Conservation (phyloP, 2,797 vertebrate genomes). For the Dermochelys coriacea region DNA sequence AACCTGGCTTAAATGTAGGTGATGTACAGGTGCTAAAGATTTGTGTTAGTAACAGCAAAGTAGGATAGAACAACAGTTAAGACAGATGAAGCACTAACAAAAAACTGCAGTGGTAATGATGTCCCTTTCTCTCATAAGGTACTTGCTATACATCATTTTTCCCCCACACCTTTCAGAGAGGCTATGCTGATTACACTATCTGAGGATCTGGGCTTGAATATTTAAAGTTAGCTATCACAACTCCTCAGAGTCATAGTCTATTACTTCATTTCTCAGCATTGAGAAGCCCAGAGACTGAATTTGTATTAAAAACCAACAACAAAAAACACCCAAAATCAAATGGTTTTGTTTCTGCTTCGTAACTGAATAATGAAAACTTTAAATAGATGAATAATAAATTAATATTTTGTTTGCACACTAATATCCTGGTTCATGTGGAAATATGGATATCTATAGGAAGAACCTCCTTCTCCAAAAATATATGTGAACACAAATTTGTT, state of each 20-base stretch:
- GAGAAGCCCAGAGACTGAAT: not conserved
- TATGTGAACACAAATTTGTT: not conserved
- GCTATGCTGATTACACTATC: conserved; percentile 18
- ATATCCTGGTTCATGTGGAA: not conserved
- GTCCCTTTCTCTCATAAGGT: conserved; percentile 44
- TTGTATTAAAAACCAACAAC: not conserved
- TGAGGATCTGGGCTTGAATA: conserved; percentile 17
- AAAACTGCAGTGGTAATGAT: conserved; percentile 2
- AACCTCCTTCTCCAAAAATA: not conserved
- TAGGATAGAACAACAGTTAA: conserved; percentile 37
- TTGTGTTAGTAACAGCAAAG: conserved; percentile 48
- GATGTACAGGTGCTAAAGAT: not conserved
- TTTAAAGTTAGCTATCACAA: conserved; percentile 24
- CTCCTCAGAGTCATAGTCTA: conserved; percentile 18
- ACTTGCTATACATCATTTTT: conserved; percentile 7
- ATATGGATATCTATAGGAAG: not conserved
- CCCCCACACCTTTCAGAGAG: not conserved
- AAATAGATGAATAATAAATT: conserved; percentile 22
- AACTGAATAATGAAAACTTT: conserved; percentile 26
- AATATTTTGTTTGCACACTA: not conserved
- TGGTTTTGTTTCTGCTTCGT: conserved; percentile 8
- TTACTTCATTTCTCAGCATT: conserved; percentile 49
- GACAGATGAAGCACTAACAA: not conserved
- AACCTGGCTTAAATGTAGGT: conserved; percentile 30
- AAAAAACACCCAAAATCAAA: conserved; percentile 26